Conservation (phyloP, 2,888 invertebrate species). For the Nemapogon koenigi region DNA sequence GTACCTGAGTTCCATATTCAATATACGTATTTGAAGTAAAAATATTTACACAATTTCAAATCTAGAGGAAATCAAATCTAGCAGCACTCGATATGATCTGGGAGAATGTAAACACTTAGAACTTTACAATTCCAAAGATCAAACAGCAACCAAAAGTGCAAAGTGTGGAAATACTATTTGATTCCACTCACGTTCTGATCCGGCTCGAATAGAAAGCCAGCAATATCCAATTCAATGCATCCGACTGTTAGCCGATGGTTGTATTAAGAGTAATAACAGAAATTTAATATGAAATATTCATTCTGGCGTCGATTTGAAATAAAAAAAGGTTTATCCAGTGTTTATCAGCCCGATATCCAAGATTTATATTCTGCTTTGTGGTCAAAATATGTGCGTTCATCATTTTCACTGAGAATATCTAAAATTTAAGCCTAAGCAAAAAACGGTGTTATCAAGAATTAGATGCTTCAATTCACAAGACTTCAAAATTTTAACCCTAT, state of each 20-base stretch:
- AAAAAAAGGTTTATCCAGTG: too few species aligned
- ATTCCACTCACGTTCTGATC: constrained; percentile 6
- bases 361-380: too few species aligned
- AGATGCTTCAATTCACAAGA: too few species aligned
- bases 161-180: not conserved
- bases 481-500: too few species aligned
- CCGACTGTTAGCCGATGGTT: constrained; percentile 4
- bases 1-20: too few species aligned
- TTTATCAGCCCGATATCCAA: too few species aligned
- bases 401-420: not conserved
- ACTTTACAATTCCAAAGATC: not conserved
- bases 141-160: constrained; percentile 2
- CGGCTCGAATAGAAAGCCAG: constrained; percentile 5
- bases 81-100: not conserved
- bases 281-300: not conserved
- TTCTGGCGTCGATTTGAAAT: not conserved
- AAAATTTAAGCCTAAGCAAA: not conserved
- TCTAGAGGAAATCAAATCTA: too few species aligned
- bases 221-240: constrained; percentile 6
- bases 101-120: not conserved
- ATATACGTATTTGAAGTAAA: too few species aligned
- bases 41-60: too few species aligned
- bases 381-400: not conserved
- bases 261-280: constrained; percentile 3
- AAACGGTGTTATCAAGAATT: not conserved